phyloP scores from a whole-genome alignment of 2,888 invertebrate genomes.

The Autographa pulchrina region DNA sequence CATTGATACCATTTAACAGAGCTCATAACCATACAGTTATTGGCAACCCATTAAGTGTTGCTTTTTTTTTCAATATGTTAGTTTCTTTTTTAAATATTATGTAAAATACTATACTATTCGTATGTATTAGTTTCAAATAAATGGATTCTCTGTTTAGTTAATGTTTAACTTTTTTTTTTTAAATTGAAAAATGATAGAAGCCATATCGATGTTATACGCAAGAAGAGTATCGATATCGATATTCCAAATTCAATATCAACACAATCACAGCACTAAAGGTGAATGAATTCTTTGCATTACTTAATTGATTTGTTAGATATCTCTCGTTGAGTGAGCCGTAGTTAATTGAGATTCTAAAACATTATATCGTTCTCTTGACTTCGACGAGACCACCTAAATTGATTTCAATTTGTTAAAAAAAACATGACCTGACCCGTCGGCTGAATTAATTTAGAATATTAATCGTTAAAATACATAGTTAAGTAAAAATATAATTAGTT shows the following conservation, averaged over 20 bases:
- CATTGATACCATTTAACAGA: too few species aligned
- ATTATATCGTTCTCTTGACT: conserved; percentile 71
- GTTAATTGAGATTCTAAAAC: conserved; percentile 82
- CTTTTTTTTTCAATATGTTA: too few species aligned
- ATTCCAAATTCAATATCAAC: conserved; percentile 27
- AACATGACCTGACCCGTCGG: conserved; percentile 60
- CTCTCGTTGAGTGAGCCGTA: conserved; percentile 84
- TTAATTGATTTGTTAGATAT: conserved; percentile 88
- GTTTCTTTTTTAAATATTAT: too few species aligned
- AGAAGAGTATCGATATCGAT: conserved; percentile 56
- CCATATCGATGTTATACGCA: neutral
- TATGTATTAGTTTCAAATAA: too few species aligned
- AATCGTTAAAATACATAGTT: conserved; percentile 46
- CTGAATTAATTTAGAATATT: conserved; percentile 55
- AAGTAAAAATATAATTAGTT: conserved; percentile 16
- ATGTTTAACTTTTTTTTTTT: too few species aligned
- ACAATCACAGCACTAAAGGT: conserved; percentile 77
- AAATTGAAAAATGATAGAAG: too few species aligned
- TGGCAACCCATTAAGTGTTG: too few species aligned
- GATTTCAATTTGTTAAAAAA: conserved; percentile 63
- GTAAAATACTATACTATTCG: too few species aligned
- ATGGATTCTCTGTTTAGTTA: too few species aligned
- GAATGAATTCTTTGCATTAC: conserved; percentile 87
- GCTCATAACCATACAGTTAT: too few species aligned
- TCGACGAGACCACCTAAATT: conserved; percentile 73